Evolutionary conservation across 1,140 invertebrate species (phyloP), one percentile per base, ranked within the genome.

Genomic region (Drosophila carrolli): DNA sequence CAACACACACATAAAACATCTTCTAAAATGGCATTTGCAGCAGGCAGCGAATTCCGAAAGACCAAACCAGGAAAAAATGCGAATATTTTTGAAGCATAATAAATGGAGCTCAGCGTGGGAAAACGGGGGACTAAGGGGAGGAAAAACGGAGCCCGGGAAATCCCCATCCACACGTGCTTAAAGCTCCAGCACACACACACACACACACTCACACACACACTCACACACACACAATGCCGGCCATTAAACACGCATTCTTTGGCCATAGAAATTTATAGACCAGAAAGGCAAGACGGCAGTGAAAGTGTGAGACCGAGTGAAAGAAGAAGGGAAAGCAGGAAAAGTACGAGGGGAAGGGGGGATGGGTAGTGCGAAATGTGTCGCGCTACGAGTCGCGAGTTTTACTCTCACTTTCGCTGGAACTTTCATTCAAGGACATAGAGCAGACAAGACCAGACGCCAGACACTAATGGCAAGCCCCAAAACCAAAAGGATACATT

Each of bases 211-310:
- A n/a, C n/a, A n/a, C 58, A 71, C 63, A 50, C 40, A 32, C 55
- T 29, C 55, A 50, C 53, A 13, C 19, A 13, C 58, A 60, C 73
- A 88, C 85, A 90, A 81, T 90, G 78, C 72, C 72, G 85, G 81
- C 86, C 86, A 90, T 90, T 90, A 90, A 90, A 86, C 76, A 85
- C 86, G 86, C 86, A 90, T 90, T 90, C 86, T 63, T 85, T 78
- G 79, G 59, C 86, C 80, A 89, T 88, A 89, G 78, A 88, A 88
- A 89, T 84, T 89, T 89, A 89, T 88, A 89, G 84, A 89, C 67
- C 83, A 83, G 76, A 83, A 83, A 57, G 62, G 56, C 27, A 79
- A 82, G 84, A 74, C 81, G 78, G 50, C 67, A 67, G 82, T 38
- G 78, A 86, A 82, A 88, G 83, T 86, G 75, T 63, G 56, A 56